These are phyloP conservation scores for Ciconia boyciana DNA, from an alignment of 2,113 vertebrate genomes.

Conservation along the genomic window DNA sequence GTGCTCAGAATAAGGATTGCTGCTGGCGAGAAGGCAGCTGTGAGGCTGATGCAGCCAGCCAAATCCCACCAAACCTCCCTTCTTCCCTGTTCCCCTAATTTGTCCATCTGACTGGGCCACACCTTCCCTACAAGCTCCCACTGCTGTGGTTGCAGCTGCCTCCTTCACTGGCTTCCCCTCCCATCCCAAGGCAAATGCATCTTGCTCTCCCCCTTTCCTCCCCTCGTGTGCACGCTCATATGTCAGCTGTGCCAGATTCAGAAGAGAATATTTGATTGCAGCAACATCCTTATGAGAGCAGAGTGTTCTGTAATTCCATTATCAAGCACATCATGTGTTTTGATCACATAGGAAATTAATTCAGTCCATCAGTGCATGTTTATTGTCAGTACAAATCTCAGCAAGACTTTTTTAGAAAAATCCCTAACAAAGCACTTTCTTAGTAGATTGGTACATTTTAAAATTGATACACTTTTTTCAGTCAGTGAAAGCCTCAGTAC, in stretches of 20 bases:
- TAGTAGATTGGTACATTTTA: background rate
- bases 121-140: background rate
- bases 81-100: background rate
- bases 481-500: background rate
- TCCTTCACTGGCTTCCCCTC: background rate
- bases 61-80: background rate
- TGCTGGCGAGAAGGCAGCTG: background rate
- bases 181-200: background rate
- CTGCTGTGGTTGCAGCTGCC: accelerated
- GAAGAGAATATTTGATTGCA: background rate
- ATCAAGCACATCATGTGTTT: conserved; percentile 29
- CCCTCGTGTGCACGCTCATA: background rate
- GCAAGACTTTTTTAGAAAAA: background rate
- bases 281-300: background rate
- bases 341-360: conserved; percentile 43
- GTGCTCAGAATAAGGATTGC: background rate
- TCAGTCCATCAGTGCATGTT: background rate
- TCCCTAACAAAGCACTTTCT: background rate
- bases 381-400: conserved; percentile 18
- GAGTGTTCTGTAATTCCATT: conserved; percentile 20
- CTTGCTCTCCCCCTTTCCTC: background rate
- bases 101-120: background rate
- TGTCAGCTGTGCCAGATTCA: background rate
- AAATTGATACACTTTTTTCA: background rate
- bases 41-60: background rate